Base-by-base conservation (phyloP, 2,113 vertebrate genomes). In the Xenus cinereus region DNA sequence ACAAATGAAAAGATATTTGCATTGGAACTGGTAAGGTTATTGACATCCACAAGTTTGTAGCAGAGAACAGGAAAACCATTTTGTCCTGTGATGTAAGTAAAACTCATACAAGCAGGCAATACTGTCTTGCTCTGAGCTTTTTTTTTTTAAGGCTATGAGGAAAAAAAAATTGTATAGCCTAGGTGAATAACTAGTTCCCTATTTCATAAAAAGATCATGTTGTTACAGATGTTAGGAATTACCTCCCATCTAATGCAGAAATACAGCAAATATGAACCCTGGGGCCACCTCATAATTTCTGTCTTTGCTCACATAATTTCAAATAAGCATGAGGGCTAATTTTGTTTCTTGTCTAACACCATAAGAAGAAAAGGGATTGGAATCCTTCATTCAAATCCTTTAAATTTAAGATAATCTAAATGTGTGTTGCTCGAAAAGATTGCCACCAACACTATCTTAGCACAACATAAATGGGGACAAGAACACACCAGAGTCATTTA, bases 111-210 rank as follows among this genome's bases (percentile, higher is more conserved):
- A 68, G 32, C 17, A 77, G 26, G 16, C 54, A 54, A 10, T 45
- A 15, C 8, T 59, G 14, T 9, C 10, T 32, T 60, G 4, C 5
- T 39, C 10, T 14, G 7, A 76, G 16, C 0, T 7, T 10, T n/a
- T 16, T 28, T 16, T 37, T 60, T 85, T 46, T 23, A 15, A 23
- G 82, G 4, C 9, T 60, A 62, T 15, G 7, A 22, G 21, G 14
- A 8, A 37, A 60, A 84, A 35, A 33, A 68, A 23, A 18, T 1
- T 0, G 0, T 18, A 20, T 39, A 9, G n/a, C 7, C 41, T 26
- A 28, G 14, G 20, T 66, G 33, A 78, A 10, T 57, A 48, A n/a
- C 22, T 51, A 14, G 39, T 27, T 69, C 27, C 43, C 7, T 43
- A 5, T 84, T 90, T 86, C 62, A 79, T 28, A 84, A 45, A 33